Conservation (phyloP, 2,797 vertebrate genomes). For the Centropyge bicolor region DNA sequence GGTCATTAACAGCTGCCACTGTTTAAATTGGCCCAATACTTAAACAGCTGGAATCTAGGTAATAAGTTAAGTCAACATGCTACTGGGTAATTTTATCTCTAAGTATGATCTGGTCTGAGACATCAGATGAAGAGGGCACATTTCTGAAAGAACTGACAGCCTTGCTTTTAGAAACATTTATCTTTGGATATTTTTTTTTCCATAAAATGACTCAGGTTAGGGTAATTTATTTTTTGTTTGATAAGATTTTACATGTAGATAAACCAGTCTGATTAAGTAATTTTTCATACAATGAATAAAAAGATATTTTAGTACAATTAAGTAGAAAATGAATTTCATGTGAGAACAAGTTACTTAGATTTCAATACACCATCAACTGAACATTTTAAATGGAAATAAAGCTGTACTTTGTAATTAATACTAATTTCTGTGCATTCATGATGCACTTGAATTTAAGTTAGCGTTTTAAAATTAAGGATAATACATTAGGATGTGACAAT, state of each 20-base stretch:
- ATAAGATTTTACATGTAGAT: not conserved
- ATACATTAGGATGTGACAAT: not conserved
- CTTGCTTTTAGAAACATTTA: not conserved
- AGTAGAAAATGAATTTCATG: not conserved
- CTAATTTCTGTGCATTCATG: not conserved
- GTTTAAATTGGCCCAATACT: slow-evolving; percentile 31
- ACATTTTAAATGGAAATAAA: not conserved
- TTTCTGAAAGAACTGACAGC: slow-evolving; percentile 1
- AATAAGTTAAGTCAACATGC: slow-evolving; percentile 25
- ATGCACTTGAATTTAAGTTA: not conserved
- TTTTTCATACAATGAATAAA: not conserved
- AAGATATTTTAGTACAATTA: not conserved
- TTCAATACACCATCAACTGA: not conserved
- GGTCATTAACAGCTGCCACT: slow-evolving; percentile 54
- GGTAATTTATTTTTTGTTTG: not conserved
- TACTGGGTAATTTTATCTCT: slow-evolving; percentile 27
- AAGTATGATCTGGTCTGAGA: slow-evolving; percentile 17
- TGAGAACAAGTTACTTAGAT: not conserved
- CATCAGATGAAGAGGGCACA: not conserved
- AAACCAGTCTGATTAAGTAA: not conserved
- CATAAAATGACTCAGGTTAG: not conserved
- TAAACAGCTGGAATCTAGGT: slow-evolving; percentile 39
- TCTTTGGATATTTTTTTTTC: not conserved
- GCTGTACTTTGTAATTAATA: not conserved
- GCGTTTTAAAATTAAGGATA: not conserved